Percentiles rank a stretch among this genome's conserved stretches.
These are phyloP conservation scores for Abramis brama DNA, from an alignment of 2,113 vertebrate species.

Conservation along the genomic window DNA sequence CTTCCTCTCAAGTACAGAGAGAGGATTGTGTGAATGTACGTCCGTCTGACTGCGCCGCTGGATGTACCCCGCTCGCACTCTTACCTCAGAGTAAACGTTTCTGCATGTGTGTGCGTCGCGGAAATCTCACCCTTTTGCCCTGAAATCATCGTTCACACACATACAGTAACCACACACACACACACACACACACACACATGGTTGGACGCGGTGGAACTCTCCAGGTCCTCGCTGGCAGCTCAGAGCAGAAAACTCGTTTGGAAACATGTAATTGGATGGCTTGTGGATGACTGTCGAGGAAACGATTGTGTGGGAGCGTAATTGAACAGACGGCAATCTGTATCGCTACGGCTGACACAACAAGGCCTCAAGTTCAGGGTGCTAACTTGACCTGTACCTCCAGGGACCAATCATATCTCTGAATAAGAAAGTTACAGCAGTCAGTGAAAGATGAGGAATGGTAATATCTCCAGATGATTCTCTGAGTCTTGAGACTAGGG, in stretches of 20 bases:
- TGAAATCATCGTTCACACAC: conserved; percentile 36
- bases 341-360: not conserved
- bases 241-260: conserved; percentile 40
- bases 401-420: conserved; percentile 15
- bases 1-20: conserved; percentile 51
- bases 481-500: not conserved
- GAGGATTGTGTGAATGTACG: conserved; percentile 22
- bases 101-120: conserved; percentile 13
- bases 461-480: not conserved
- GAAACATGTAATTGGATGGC: conserved; percentile 59
- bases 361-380: conserved; percentile 11
- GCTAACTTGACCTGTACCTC: conserved; percentile 24
- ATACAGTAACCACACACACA: not conserved
- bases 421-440: not conserved
- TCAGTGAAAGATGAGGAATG: not conserved
- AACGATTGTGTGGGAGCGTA: conserved; percentile 46
- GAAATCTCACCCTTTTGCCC: conserved; percentile 35
- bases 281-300: conserved; percentile 56
- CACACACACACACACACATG: not conserved
- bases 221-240: conserved; percentile 8
- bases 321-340: conserved; percentile 38
- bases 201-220: conserved; percentile 7
- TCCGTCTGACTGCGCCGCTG: conserved; percentile 24
- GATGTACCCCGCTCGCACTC: conserved; percentile 23
- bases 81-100: conserved; percentile 32